phyloP scores from a whole-genome alignment of 1,140 invertebrate genomes.

The Parapsyche elsis region DNA sequence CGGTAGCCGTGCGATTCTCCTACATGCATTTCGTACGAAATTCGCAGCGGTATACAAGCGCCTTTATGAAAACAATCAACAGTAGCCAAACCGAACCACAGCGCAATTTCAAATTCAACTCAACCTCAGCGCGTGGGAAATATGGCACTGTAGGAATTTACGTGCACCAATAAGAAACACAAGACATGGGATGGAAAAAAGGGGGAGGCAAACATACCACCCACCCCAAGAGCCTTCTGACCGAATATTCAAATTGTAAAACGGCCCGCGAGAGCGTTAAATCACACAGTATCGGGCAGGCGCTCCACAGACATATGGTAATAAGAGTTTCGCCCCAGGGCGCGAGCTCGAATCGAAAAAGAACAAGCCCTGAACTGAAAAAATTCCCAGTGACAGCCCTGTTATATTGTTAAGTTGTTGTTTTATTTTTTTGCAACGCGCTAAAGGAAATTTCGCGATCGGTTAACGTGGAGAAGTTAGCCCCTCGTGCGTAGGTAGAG shows the following conservation, averaged over 20 bases:
- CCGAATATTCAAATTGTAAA: slow-evolving; percentile 39
- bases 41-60: no score
- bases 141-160: neutral
- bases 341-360: neutral
- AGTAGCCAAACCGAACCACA: neutral
- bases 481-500: no score
- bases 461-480: no score
- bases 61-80: no score
- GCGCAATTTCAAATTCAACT: slow-evolving; percentile 9
- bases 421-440: neutral
- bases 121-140: neutral
- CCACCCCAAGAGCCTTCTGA: neutral
- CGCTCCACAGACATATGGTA: slow-evolving; percentile 36
- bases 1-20: no score
- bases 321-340: slow-evolving; percentile 18
- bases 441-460: neutral
- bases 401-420: no score
- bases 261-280: slow-evolving; percentile 45
- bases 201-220: neutral
- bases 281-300: slow-evolving; percentile 45
- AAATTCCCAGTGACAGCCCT: no score
- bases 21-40: no score
- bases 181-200: neutral
- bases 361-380: neutral
- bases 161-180: neutral